These are phyloP conservation scores for Tetragonula carbonaria DNA, from an alignment of 2,888 invertebrate species.

Conservation along the genomic window DNA sequence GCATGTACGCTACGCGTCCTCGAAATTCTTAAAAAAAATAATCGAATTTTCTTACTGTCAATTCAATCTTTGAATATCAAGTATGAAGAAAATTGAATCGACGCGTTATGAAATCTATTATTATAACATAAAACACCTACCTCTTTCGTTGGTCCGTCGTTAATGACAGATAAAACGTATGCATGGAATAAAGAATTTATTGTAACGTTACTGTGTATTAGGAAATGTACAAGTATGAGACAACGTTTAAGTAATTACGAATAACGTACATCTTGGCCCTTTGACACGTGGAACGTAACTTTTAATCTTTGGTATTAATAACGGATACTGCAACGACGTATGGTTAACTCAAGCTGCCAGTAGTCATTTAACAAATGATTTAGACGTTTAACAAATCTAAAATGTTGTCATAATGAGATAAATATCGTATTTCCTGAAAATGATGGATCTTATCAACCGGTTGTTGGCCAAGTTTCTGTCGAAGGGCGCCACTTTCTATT, in stretches of 20 bases:
- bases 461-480: slow-evolving; percentile 28
- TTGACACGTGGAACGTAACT: slow-evolving; percentile 57
- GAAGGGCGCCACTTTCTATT: slow-evolving; percentile 11
- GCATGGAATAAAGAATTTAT: slow-evolving; percentile 73
- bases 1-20: too few species aligned
- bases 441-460: slow-evolving; percentile 1
- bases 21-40: background rate
- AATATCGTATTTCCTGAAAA: background rate
- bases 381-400: background rate
- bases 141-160: slow-evolving; percentile 8
- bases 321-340: slow-evolving; percentile 48
- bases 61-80: background rate
- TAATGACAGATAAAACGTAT: slow-evolving; percentile 31
- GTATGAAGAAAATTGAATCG: background rate
- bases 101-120: background rate
- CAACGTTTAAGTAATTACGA: slow-evolving; percentile 57
- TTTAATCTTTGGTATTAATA: slow-evolving; percentile 70
- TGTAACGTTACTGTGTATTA: slow-evolving; percentile 66
- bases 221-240: slow-evolving; percentile 68
- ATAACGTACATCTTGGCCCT: slow-evolving; percentile 58
- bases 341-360: slow-evolving; percentile 31
- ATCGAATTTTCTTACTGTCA: background rate
- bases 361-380: slow-evolving; percentile 5
- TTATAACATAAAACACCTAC: slow-evolving; percentile 26
- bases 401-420: slow-evolving; percentile 6